These are phyloP conservation scores for Tenthredo notha DNA, from an alignment of 2,888 invertebrate genomes.

Conservation along the genomic window DNA sequence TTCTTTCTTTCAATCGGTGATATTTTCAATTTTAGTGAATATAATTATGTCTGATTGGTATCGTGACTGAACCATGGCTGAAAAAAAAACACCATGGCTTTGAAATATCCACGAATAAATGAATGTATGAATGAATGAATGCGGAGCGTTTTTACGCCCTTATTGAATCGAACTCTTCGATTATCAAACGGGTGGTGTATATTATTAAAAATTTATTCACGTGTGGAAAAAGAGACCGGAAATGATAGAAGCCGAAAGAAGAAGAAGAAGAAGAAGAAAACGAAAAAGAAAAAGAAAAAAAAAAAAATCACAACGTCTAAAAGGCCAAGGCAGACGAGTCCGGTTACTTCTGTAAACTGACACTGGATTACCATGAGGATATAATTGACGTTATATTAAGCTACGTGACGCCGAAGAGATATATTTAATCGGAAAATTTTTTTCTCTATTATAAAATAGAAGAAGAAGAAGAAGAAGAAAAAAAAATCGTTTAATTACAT, in stretches of 20 bases:
- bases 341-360: not conserved
- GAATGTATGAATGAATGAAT: not conserved
- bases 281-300: not conserved
- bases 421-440: not conserved
- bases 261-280: not conserved
- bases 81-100: not conserved
- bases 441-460: not conserved
- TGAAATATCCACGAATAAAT: not conserved
- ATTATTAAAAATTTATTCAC: not conserved
- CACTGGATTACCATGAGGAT: conserved; percentile 28
- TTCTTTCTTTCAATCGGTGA: too few species aligned
- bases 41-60: not conserved
- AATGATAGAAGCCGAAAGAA: conserved; percentile 5
- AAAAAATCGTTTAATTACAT: too few species aligned
- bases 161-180: not conserved
- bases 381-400: not conserved
- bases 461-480: not conserved
- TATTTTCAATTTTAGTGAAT: not conserved
- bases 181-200: not conserved
- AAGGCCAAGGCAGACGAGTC: conserved; percentile 40
- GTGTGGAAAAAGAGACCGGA: conserved; percentile 19
- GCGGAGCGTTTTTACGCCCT: not conserved
- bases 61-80: not conserved
- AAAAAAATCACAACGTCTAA: not conserved
- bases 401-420: not conserved